Base-by-base conservation (phyloP, 1,140 invertebrate species). In the Eumaeus atala region DNA sequence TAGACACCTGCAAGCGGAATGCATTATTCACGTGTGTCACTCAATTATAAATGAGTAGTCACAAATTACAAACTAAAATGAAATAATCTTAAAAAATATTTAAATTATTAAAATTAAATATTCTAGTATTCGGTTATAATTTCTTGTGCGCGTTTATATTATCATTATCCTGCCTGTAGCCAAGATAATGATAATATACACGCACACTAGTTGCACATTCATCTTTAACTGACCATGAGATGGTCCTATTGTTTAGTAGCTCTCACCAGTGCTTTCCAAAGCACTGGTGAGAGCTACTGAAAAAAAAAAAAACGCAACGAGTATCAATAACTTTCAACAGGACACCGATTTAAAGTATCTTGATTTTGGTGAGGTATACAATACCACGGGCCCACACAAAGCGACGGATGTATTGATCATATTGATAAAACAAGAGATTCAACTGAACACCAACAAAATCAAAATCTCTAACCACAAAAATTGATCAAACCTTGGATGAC, bases 401-500 rank as follows among this genome's bases (percentile, higher is more conserved):
- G 57, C 57, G 16, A 14, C 51, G 28, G 51, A 54, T 17, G 14
- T 14, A 16, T 33, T 54, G 51, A 47, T 47, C 4, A 49, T 5
- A 12, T 35, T 54, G 10, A 12, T 54, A 12, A 35, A 12, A 16
- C 11, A 50, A 44, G 37, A 11, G 3, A 54, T 54, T 9, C 9
- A 42, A 0, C 1, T 12, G 5, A 58, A 54, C 47, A 38, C 57
- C 4, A 37, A 54, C 49, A 42, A 11, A 1, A 18, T 47, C 5
- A 51, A 42, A 34, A 17, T 54, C 7, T 11, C 58, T 9, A 59
- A 55, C 12, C 58, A 49, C 11, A 55, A 59, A 33, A 48, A 37
- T 37, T 51, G 7, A 44, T 59, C 3, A 59, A 59, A 40, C 57
- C 57, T 9, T 58, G 57, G 57, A 58, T 58, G 10, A 58, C 57